Base-by-base conservation (phyloP, 2,113 vertebrate genomes). In the Neodontobutis hainanensis region DNA sequence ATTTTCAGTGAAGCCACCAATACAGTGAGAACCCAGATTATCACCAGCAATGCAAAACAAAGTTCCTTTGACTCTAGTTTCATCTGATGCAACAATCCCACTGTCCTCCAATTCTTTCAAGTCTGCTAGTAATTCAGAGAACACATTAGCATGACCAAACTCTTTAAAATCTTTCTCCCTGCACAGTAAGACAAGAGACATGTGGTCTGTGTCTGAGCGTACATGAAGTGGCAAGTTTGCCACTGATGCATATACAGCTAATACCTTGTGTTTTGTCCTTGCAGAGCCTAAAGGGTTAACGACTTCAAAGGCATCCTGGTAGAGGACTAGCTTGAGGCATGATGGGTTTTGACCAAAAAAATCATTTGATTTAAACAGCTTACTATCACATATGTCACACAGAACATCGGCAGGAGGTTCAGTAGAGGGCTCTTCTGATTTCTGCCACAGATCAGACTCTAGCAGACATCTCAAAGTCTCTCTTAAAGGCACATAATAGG, bases 1-100 rank as follows among this genome's bases (percentile, higher is more conserved):
- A 55, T 80, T 73, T 83, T 75, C 68, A 38, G 64, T 11, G 6
- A 75, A 71, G 0, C 68, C 66, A 9, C 60, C 76, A 48, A 59
- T 58, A 7, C 8, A 36, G 27, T 73, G 65, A 0, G 48, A 79
- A 11, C 70, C 70, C n/a, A 57, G 10, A 40, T 62, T 49, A 49
- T 62, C 60, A 35, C 48, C 16, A 12, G 15, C 49, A 55, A 62
- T 62, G 40, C 59, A 52, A 19, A 27, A 45, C 46, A 62, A 45
- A 7, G 59, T 38, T 9, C 50, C 68, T 27, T 47, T 61, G 2
- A 74, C 48, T 10, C 6, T 43, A 19, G 27, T 60, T 47, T 43
- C 40, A 45, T 51, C 4, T 48, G n/a, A 38, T 36, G 44, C 32
- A 0, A 55, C 12, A 3, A 69, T 69, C 1, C 53, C 60, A 65